phyloP scores from a whole-genome alignment of 2,797 vertebrate species.

The Nyctalus aviator region DNA sequence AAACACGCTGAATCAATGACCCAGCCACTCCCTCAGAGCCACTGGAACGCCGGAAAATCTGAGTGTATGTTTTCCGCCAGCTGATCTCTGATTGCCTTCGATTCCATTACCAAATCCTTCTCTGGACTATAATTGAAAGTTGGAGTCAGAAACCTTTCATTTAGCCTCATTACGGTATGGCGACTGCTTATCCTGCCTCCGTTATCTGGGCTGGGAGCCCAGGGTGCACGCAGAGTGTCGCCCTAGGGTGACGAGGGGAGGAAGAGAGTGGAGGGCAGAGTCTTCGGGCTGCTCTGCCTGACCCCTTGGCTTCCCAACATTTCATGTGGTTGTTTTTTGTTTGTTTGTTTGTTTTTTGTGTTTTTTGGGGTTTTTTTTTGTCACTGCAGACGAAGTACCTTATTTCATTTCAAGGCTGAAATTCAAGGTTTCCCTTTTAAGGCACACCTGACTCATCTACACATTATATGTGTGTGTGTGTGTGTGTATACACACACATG shows the following conservation, averaged over 20 bases:
- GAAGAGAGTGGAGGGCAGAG: fast-evolving
- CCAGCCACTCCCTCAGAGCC: not conserved
- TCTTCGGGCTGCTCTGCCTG: not conserved
- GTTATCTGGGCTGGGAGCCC: not conserved
- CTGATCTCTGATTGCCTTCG: not conserved
- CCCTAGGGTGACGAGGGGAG: not conserved
- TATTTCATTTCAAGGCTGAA: not conserved
- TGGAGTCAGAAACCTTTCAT: conserved; percentile 1
- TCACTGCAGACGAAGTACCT: not conserved
- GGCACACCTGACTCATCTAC: not conserved
- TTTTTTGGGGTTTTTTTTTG: not conserved
- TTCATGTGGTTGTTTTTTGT: too few relatives aligned
- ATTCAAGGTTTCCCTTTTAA: not conserved
- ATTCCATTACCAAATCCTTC: not conserved
- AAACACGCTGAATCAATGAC: not conserved
- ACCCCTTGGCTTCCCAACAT: fast-evolving
- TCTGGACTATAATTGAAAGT: not conserved
- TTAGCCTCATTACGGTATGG: not conserved
- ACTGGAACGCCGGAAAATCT: not conserved
- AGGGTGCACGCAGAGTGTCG: not conserved
- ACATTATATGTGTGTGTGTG: not conserved
- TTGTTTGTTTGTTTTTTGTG: too few relatives aligned
- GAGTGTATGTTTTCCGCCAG: not conserved
- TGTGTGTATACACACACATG: not conserved
- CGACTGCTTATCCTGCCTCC: not conserved